Base-by-base conservation (phyloP, 1,140 invertebrate genomes). In the Drosophila paulistorum region DNA sequence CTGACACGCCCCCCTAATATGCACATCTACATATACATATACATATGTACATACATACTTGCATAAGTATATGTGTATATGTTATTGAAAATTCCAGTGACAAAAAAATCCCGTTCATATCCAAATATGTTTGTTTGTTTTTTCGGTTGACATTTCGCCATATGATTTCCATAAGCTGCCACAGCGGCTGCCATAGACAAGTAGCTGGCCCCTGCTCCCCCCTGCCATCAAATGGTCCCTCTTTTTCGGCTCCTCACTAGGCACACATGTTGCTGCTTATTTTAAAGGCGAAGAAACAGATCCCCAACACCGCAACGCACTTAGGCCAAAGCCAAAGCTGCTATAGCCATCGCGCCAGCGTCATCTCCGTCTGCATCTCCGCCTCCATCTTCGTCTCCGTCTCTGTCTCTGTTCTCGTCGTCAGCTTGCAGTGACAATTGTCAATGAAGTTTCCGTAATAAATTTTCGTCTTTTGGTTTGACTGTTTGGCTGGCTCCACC, bases 371-470 rank as follows among this genome's bases (percentile, higher is more conserved):
- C 30, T 7, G 1, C 71, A 51, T 17, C 42, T 3, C 7, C 17
- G 7, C 10, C 14, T 9, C 0, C 45, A 7, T 48, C 45, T 14
- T 64, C 80, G 70, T 79, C 72, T 68, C 64, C 73, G 60, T 61
- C 45, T 69, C 45, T 60, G 70, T 74, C 80, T 74, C 79, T 73
- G 73, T 68, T 73, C 60, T 61, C 55, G 74, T 60, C 66, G 74
- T 71, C 83, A 83, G 83, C 83, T 89, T 87, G 84, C 84, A 87
- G 83, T 89, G 83, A 87, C 83, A 87, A 87, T 87, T 87, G 83
- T 87, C 83, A 87, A 87, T 87, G 84, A 87, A 83, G 79, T 87
- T 87, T 87, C 80, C 80, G 83, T 87, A 87, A 87, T 87, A 87
- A 87, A 87, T 87, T 87, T 87, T 87, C 79, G 82, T 86, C 82